Evolutionary conservation across 2,113 vertebrate genomes (phyloP).

Genomic region (Zosterops hypoxanthus): DNA sequence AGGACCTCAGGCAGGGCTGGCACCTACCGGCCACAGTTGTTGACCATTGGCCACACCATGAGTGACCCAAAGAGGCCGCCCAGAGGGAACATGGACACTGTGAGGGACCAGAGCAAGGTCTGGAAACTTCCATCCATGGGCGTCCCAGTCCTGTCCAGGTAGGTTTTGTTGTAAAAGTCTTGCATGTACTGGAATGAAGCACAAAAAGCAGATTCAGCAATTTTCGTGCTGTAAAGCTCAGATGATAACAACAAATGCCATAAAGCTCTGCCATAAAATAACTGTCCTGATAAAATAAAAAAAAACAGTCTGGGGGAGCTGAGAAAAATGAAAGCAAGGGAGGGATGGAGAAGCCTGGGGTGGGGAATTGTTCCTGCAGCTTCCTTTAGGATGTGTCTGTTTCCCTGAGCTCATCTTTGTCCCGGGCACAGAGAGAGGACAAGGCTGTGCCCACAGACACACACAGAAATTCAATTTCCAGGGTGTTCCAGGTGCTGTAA

Average conservation of each 20-base stretch:
- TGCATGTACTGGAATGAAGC: slow-evolving; percentile 81
- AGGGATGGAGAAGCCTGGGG: neutral
- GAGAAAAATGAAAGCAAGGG: neutral
- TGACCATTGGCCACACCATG: slow-evolving; percentile 87
- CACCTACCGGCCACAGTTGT: slow-evolving; percentile 85
- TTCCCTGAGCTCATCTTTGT: rapidly evolving
- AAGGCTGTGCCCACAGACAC: neutral
- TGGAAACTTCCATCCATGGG: slow-evolving; percentile 48
- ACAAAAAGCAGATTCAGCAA: neutral
- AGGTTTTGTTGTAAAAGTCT: slow-evolving; percentile 84
- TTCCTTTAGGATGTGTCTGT: rapidly evolving
- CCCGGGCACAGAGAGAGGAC: neutral
- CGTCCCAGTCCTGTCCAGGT: slow-evolving; percentile 40
- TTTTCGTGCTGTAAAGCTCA: rapidly evolving
- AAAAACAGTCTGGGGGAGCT: rapidly evolving
- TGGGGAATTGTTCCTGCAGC: rapidly evolving
- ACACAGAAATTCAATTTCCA: rapidly evolving
- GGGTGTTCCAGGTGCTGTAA: rapidly evolving
- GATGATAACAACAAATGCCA: neutral
- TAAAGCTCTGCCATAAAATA: neutral
- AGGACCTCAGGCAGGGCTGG: neutral
- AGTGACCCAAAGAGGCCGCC: slow-evolving; percentile 91
- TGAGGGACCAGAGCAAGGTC: slow-evolving; percentile 89
- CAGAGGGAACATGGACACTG: slow-evolving; percentile 92
- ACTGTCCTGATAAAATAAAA: neutral